These are phyloP conservation scores for Pogonomyrmex barbatus DNA, from an alignment of 1,140 invertebrate genomes.

Conservation along the genomic window DNA sequence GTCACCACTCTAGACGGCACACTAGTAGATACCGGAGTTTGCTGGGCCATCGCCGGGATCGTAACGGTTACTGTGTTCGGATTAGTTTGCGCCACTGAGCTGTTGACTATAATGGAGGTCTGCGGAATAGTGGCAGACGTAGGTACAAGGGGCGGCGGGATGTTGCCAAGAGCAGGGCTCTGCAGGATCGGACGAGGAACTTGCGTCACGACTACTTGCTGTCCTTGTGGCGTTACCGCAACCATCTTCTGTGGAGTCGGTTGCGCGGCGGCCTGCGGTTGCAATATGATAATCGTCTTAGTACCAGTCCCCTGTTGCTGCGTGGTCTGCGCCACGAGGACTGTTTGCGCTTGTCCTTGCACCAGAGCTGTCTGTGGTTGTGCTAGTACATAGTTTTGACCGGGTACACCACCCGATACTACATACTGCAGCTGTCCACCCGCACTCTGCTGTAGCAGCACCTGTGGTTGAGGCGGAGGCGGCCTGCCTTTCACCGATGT, in stretches of 20 bases:
- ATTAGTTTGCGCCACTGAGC: conserved; percentile 79
- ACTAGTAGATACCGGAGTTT: conserved; percentile 80
- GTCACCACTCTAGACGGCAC: conserved; percentile 83
- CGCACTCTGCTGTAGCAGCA: conserved; percentile 83
- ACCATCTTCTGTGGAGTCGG: conserved; percentile 87
- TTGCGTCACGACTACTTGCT: conserved; percentile 88
- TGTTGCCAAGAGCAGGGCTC: conserved; percentile 84
- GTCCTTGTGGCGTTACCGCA: conserved; percentile 89
- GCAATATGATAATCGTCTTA: conserved; percentile 91
- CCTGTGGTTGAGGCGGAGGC: conserved; percentile 83
- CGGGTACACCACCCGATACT: conserved; percentile 86
- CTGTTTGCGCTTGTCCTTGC: conserved; percentile 88
- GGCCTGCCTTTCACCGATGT: conserved; percentile 81
- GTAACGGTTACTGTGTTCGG: conserved; percentile 77
- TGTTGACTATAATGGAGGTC: conserved; percentile 83
- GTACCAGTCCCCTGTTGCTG: conserved; percentile 88
- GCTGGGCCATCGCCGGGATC: conserved; percentile 79
- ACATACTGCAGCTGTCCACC: conserved; percentile 86
- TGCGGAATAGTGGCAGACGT: conserved; percentile 84
- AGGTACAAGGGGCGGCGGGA: conserved; percentile 84
- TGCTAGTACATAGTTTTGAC: conserved; percentile 88
- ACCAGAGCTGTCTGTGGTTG: conserved; percentile 88
- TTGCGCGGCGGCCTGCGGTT: conserved; percentile 87
- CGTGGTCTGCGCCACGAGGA: conserved; percentile 88
- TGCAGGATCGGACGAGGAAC: conserved; percentile 87